Conservation (phyloP, 2,888 invertebrate genomes). For the Pocota personata region DNA sequence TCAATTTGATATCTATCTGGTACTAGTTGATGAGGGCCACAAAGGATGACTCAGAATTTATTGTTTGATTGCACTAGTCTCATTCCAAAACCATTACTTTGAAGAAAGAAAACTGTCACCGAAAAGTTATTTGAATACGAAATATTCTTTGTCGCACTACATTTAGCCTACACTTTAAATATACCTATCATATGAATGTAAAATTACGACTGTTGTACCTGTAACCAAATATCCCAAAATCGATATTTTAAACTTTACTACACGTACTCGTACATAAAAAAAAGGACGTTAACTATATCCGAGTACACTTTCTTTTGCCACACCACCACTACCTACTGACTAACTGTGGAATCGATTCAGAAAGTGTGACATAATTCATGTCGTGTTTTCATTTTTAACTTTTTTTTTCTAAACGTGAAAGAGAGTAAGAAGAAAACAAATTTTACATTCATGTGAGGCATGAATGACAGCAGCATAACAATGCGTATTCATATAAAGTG, state of each 20-base stretch:
- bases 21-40: neutral
- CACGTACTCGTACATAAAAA: neutral
- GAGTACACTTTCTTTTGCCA: neutral
- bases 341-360: neutral
- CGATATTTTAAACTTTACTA: neutral
- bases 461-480: neutral
- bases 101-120: neutral
- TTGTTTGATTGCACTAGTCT: neutral
- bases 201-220: neutral
- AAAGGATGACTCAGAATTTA: neutral
- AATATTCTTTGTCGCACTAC: no score
- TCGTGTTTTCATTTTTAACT: neutral
- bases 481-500: slow-evolving; percentile 17
- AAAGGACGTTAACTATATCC: neutral
- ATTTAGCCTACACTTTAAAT: neutral
- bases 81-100: neutral
- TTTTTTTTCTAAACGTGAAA: neutral
- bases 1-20: no score
- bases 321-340: neutral
- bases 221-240: neutral
- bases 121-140: no score
- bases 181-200: no score
- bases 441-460: neutral
- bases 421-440: neutral
- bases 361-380: neutral